Evolutionary conservation across 2,888 invertebrate species (phyloP), one percentile per base, ranked within the genome.

Genomic region (Mythimna pallens): DNA sequence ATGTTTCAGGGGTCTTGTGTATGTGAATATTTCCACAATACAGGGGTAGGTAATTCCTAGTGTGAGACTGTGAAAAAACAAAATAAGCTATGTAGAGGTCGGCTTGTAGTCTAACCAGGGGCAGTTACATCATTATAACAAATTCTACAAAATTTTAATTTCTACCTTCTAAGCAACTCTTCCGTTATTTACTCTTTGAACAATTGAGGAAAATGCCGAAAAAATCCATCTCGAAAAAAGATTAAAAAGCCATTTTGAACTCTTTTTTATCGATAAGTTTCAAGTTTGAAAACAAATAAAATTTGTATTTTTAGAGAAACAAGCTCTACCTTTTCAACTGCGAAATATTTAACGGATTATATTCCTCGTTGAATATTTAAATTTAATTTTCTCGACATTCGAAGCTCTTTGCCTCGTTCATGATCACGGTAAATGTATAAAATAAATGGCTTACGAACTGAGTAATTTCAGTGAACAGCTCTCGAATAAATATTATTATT

Each of bases 341-440:
- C 1, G n/a, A 70, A 70, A 70, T 73, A 50, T 80, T 70, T 70
- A 70, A 70, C 54, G 62, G 54, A 70, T 81, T 78, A 77, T 65
- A 78, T 65, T 73, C 50, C 73, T 67, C 47, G 52, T 65, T 70
- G 64, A 67, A 80, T 78, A 81, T 80, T 81, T 68, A 78, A 80
- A 80, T 74, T 70, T 68, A 70, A 81, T 80, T 73, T 70, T 62
- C 57, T 59, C 74, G 52, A 70, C 70, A 70, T 78, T 80, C 64
- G 47, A 70, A 78, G 61, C 70, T 40, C 66, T 80, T 73, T 58
- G 64, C 64, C 59, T 12, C 66, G 59, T 40, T 78, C 57, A 57
- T 70, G 69, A 80, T 81, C 81, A 80, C 78, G 67, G 66, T 67
- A 78, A 81, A 78, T 67, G 66, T 64, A 73, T 80, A 69, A 67